Conservation (phyloP, 2,888 invertebrate genomes). For the Agrotis ipsilon region DNA sequence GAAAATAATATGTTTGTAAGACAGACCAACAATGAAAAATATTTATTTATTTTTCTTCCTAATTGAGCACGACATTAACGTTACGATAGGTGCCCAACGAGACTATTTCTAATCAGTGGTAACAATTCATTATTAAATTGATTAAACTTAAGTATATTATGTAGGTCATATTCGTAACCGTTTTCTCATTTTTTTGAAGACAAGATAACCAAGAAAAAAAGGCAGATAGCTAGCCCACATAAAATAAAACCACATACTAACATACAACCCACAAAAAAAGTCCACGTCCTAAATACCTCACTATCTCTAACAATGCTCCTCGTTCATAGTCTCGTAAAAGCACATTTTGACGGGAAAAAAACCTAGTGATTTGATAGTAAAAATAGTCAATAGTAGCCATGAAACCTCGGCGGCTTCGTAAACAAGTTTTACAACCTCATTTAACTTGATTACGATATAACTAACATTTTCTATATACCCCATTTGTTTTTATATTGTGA, state of each 20-base stretch:
- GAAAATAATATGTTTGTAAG: no score
- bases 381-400: conserved; percentile 45
- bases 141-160: no score
- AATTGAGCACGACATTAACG: no score
- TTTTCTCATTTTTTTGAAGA: background rate
- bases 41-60: no score
- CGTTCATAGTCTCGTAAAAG: conserved; percentile 37
- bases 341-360: conserved; percentile 35
- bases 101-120: no score
- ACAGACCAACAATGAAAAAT: no score
- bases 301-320: conserved; percentile 2
- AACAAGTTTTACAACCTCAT: conserved; percentile 63
- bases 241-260: background rate
- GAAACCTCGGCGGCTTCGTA: conserved; percentile 44
- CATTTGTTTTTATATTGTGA: conserved; percentile 51
- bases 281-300: conserved; percentile 1
- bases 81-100: no score
- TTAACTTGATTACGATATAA: conserved; percentile 56
- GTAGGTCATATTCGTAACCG: background rate
- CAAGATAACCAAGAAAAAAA: no score
- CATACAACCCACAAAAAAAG: background rate
- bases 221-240: background rate
- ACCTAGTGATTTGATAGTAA: conserved; percentile 51
- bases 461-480: conserved; percentile 56
- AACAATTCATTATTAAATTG: no score